Evolutionary conservation across 1,140 invertebrate genomes (phyloP).

Genomic region (Bradysia coprophila): DNA sequence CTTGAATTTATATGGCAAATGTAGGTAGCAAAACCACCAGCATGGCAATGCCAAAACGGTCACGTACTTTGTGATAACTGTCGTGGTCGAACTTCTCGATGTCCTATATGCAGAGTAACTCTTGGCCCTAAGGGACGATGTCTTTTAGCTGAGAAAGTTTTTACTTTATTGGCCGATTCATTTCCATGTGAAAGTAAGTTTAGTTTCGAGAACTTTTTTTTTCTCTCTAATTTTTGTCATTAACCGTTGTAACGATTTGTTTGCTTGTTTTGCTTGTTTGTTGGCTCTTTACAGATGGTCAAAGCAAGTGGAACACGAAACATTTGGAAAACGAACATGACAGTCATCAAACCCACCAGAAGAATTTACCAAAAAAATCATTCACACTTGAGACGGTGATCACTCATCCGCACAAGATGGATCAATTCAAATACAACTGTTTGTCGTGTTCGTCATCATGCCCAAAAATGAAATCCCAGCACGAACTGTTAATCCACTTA

Average conservation of each 20-base stretch:
- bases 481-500: background rate
- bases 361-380: background rate
- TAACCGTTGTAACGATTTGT: background rate
- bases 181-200: slow-evolving; percentile 21
- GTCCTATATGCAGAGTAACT: slow-evolving; percentile 24
- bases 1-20: no score
- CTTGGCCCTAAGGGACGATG: slow-evolving; percentile 23
- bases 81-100: slow-evolving; percentile 23
- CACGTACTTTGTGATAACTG: slow-evolving; percentile 25
- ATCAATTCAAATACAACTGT: background rate
- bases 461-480: background rate
- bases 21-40: slow-evolving; percentile 24
- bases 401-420: background rate
- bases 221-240: background rate
- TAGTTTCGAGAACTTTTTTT: background rate
- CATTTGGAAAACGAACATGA: background rate
- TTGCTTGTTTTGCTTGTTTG: background rate
- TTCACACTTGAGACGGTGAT: no score
- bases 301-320: background rate
- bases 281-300: background rate
- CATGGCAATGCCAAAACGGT: slow-evolving; percentile 27
- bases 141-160: slow-evolving; percentile 25
- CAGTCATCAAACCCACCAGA: background rate
- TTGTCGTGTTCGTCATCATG: background rate
- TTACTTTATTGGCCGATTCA: slow-evolving; percentile 22